These are phyloP conservation scores for Xenopus laevis DNA, from an alignment of 2,113 vertebrate genomes.

Conservation along the genomic window DNA sequence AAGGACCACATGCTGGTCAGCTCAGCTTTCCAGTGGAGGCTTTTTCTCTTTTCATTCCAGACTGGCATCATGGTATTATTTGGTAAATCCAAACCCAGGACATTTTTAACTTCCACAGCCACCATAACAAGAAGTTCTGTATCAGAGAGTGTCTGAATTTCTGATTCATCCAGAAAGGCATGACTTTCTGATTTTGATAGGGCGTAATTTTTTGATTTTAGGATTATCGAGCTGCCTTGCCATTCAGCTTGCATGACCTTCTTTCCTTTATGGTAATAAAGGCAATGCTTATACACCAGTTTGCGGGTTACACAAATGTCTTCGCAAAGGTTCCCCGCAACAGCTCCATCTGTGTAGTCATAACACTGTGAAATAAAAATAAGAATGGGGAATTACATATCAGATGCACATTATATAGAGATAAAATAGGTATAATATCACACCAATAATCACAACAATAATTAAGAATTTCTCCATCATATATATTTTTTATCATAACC, in stretches of 20 bases:
- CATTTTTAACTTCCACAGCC: constrained; percentile 81
- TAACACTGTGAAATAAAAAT: constrained; percentile 73
- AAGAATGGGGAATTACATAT: no score
- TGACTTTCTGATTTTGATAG: constrained; percentile 84
- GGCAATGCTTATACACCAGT: constrained; percentile 83
- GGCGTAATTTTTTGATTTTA: constrained; percentile 89
- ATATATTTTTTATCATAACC: no score
- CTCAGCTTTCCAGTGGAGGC: constrained; percentile 72
- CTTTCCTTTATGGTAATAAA: constrained; percentile 90
- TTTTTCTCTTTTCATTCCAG: constrained; percentile 60
- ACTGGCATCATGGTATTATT: constrained; percentile 68
- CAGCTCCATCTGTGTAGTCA: constrained; percentile 74
- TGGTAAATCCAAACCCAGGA: constrained; percentile 74
- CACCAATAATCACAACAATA: no score
- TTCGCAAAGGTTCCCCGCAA: constrained; percentile 85
- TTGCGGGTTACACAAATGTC: constrained; percentile 79
- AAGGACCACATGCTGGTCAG: constrained; percentile 89
- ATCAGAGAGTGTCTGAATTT: constrained; percentile 66
- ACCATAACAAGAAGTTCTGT: constrained; percentile 82
- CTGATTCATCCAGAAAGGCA: constrained; percentile 69
- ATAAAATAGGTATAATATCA: no score
- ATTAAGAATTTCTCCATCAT: no score
- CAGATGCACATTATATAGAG: no score
- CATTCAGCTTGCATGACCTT: constrained; percentile 91
- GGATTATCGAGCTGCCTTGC: constrained; percentile 78